phyloP scores from a whole-genome alignment of 2,113 vertebrate species.

The Pseudorasbora parva region DNA sequence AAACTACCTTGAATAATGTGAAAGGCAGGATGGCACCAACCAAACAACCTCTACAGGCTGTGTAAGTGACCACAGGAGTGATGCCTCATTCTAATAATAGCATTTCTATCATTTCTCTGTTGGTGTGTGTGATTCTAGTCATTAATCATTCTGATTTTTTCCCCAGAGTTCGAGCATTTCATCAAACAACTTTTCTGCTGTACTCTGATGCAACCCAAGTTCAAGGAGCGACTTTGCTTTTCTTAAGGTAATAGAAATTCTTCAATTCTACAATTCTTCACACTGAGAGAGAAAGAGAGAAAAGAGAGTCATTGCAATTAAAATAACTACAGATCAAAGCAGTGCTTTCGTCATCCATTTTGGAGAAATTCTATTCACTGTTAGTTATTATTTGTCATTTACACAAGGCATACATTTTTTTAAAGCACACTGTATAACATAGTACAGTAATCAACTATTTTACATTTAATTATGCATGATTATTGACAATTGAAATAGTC shows the following conservation, averaged over 20 bases:
- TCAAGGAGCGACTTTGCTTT: not conserved
- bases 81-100: not conserved
- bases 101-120: not conserved
- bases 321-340: conserved; percentile 59
- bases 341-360: not conserved
- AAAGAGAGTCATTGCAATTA: conserved; percentile 16
- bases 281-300: not conserved
- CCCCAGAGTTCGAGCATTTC: not conserved
- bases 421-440: not conserved
- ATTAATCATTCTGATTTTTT: conserved; percentile 15
- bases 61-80: not conserved
- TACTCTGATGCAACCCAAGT: conserved; percentile 19
- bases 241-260: conserved; percentile 19
- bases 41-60: not conserved
- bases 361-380: conserved; percentile 2
- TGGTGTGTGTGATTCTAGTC: conserved; percentile 16
- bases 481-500: not conserved
- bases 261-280: not conserved
- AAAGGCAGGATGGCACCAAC: not conserved
- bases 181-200: not conserved
- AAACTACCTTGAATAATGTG: not conserved
- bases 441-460: not conserved
- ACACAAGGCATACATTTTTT: not conserved
- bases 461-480: not conserved
- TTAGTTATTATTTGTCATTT: too few species aligned